Evolutionary conservation across 2,797 vertebrate genomes (phyloP), one percentile per base, ranked within the genome.

Genomic region (Ibycter americanus): DNA sequence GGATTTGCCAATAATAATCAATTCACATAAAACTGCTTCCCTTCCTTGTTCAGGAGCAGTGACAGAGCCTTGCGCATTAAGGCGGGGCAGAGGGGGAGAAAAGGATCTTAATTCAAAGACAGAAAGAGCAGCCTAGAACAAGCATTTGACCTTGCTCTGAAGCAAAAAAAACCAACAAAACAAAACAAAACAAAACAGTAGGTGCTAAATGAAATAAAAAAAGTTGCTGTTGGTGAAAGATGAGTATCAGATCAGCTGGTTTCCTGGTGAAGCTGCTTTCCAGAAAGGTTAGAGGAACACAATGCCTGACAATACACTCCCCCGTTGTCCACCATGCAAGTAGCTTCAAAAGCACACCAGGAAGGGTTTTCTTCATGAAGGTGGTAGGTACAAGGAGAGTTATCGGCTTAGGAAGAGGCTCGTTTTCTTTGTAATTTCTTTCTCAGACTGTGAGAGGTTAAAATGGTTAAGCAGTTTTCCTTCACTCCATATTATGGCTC

Each of bases 381-480:
- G 23, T 67, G 55, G 42, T 68, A 65, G 71, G 32, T 87, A 85
- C 74, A 89, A 78, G 40, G 52, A 80, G 34, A 63, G 92, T 92
- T 94, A 89, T 54, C 3, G 0, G 63, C 65, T 70, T 70, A 89
- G 94, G 77, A 88, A 96, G 79, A 79, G 71, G 58, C 22, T 56
- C 31, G 4, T 90, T 83, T 87, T 82, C 91, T 94, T 88, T 91
- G 74, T 15, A n/a, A 77, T 97, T 88, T 94, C 90, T 92, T 59
- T 91, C 93, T 96, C 92, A 92, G 92, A 78, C 84, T 79, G 72
- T 42, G 95, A 97, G 88, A 95, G 93, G 94, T 97, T 98, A 98
- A 97, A 96, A 96, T 61, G 67, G 79, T 79, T 94, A 92, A 85
- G 89, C 82, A 94, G 90, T 92, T 96, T 97, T 96, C 95, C 93